phyloP scores from a whole-genome alignment of 2,888 invertebrate species.

The Andrena trimmerana region DNA sequence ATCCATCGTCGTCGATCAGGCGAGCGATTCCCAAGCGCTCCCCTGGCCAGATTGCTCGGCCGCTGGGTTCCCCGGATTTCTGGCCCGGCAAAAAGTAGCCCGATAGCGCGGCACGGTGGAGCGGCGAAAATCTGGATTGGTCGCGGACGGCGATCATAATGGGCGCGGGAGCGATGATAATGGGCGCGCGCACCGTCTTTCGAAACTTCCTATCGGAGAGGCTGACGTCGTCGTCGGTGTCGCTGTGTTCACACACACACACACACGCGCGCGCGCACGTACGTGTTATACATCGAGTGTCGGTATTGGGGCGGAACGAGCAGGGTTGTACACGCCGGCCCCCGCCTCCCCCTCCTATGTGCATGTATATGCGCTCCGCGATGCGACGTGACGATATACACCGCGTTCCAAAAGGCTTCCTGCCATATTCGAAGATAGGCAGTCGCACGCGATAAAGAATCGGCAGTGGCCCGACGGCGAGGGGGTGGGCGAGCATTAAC shows the following conservation, averaged over 20 bases:
- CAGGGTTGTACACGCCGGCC: conserved; percentile 49
- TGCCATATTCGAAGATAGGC: conserved; percentile 54
- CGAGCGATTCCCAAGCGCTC: conserved; percentile 16
- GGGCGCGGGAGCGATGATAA: conserved; percentile 66
- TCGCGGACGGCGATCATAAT: conserved; percentile 62
- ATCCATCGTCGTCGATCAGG: conserved; percentile 16
- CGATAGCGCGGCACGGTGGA: conserved; percentile 48
- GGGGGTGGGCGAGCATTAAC: conserved; percentile 57
- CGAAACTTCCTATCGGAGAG: conserved; percentile 71
- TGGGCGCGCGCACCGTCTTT: conserved; percentile 68
- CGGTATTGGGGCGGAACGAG: conserved; percentile 77
- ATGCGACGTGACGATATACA: conserved; percentile 71
- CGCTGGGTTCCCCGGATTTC: not conserved
- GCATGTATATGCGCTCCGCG: conserved; percentile 34
- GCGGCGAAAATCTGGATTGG: conserved; percentile 64
- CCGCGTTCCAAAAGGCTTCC: conserved; percentile 70
- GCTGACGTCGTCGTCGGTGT: conserved; percentile 43
- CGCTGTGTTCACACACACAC: not conserved
- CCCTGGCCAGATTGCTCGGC: conserved; percentile 12
- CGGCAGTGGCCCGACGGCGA: conserved; percentile 42
- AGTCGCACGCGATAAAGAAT: conserved; percentile 64
- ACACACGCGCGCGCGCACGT: not conserved
- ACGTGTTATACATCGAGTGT: conserved; percentile 36
- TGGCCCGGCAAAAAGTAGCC: conserved; percentile 38
- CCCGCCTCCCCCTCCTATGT: not conserved